Percentiles rank a stretch among this genome's conserved stretches.
These are phyloP conservation scores for Pseudomyrmex sp. DNA, from an alignment of 1,140 invertebrate species.

Conservation along the genomic window DNA sequence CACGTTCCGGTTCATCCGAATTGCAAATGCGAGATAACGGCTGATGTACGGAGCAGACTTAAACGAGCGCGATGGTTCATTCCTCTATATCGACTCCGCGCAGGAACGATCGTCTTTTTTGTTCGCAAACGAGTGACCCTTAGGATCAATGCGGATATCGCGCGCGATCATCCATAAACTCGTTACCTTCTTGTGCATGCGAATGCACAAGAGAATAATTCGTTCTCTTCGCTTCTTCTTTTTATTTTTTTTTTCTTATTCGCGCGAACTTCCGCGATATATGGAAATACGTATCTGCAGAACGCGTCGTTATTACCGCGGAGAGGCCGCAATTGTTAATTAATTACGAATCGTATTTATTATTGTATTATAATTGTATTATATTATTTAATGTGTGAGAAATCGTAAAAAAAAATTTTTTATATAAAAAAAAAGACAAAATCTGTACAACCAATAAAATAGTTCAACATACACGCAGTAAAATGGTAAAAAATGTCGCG, in stretches of 20 bases:
- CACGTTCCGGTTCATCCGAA: conserved; percentile 56
- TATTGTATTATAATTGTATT: too few species aligned
- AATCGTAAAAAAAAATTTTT: neutral
- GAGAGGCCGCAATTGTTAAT: neutral
- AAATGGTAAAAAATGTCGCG: neutral
- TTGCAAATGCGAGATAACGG: conserved; percentile 67
- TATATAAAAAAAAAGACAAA: neutral
- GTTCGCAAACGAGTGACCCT: neutral
- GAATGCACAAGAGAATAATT: neutral
- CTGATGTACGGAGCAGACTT: conserved; percentile 55
- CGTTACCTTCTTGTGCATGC: neutral
- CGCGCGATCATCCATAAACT: neutral
- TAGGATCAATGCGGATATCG: neutral
- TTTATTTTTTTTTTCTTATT: too few species aligned
- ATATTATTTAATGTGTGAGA: too few species aligned
- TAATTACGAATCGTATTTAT: neutral
- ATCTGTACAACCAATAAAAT: neutral
- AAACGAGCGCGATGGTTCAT: conserved; percentile 1
- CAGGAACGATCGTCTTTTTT: neutral
- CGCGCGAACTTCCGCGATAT: neutral
- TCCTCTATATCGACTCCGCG: neutral
- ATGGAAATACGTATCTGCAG: neutral
- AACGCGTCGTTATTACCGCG: neutral
- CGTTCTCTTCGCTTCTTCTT: neutral
- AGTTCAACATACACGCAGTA: too few species aligned